Evolutionary conservation across 23 tunicate genomes (phyloP), one percentile per base, ranked within the genome.

Genomic region (Diplosoma virens): DNA sequence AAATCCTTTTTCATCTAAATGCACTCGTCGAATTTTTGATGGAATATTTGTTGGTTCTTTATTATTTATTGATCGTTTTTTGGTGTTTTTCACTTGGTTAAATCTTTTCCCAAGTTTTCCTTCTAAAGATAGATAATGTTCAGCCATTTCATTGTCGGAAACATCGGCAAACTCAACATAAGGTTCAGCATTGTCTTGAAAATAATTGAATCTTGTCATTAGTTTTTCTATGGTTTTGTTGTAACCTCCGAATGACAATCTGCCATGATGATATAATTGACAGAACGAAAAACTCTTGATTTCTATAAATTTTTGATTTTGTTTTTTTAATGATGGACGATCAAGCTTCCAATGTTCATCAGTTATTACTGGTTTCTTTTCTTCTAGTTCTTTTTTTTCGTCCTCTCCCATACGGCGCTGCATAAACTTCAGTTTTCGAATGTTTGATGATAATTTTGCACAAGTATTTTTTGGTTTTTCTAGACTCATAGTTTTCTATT

Each of bases 71-170:
- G 24, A 9, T 30, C 71, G 47, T 74, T 74, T 74, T 0, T 65
- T 76, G 32, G 29, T 66, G 33, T 54, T 83, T n/a, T n/a, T n/a
- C n/a, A n/a, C n/a, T n/a, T n/a, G n/a, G 0, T 76, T 67, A 78
- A 70, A 77, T 64, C 79, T 81, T 52, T 71, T 83, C 11, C 77
- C 84, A 83, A 83, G 70, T 1, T 73, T 89, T 23, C 84, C 88
- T 24, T 69, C 83, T 14, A 89, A 37, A 1, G 96, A 60, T 20
- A 82, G 28, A 77, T 45, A 89, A 33, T 87, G 59, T 31, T 89
- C 88, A 11, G 96, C 79, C 96, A 89, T 89, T 78, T 89, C 96
- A 21, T 89, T 87, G 71, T 89, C 96, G 2, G 96, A 89, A 1
- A 89, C 71, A 35, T 82, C 79, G 37, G 64, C 77, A 27, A 73